Conservation (phyloP, 30 jellyfish, hydroid and myxozoan genomes). For the Chrysaora quinquecirrha region DNA sequence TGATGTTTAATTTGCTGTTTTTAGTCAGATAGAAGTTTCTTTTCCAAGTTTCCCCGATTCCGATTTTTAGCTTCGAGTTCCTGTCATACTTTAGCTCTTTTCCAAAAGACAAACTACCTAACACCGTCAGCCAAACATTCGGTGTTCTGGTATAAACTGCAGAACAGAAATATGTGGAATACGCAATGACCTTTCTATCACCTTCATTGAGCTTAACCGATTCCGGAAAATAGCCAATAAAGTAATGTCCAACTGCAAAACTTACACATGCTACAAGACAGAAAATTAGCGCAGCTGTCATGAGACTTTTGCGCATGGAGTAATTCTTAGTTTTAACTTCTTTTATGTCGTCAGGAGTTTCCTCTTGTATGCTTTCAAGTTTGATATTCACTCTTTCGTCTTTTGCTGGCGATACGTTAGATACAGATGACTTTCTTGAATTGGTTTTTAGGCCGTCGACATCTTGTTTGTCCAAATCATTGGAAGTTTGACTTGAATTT, state of each 20-base stretch:
- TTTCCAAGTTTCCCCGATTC: slow-evolving; percentile 56
- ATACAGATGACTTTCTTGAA: background rate
- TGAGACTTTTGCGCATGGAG: slow-evolving; percentile 1
- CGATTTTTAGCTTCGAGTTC: slow-evolving; percentile 8
- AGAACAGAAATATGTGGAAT: slow-evolving; percentile 73
- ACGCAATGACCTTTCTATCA: slow-evolving; percentile 54
- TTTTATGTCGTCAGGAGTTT: background rate
- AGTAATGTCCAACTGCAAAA: slow-evolving; percentile 47
- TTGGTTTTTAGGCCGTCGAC: background rate
- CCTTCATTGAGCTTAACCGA: slow-evolving; percentile 47
- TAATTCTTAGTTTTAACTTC: background rate
- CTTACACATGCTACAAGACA: slow-evolving; percentile 30
- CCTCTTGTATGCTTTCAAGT: slow-evolving; percentile 42
- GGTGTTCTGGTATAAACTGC: slow-evolving; percentile 41
- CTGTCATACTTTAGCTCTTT: slow-evolving; percentile 22
- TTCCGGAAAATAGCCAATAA: slow-evolving; percentile 74
- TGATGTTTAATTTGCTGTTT: slow-evolving; percentile 37
- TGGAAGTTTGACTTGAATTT: background rate
- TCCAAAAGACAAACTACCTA: slow-evolving; percentile 2
- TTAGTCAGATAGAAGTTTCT: slow-evolving; percentile 62
- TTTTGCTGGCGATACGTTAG: background rate
- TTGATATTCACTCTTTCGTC: background rate
- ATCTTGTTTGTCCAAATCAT: background rate
- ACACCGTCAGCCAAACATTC: slow-evolving; percentile 37
- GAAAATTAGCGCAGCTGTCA: slow-evolving; percentile 4